A percentile compares a stretch with the other conserved stretches of the same genome.
phyloP scores from a whole-genome alignment of 2,113 vertebrate species.

The Ondatra zibethicus region DNA sequence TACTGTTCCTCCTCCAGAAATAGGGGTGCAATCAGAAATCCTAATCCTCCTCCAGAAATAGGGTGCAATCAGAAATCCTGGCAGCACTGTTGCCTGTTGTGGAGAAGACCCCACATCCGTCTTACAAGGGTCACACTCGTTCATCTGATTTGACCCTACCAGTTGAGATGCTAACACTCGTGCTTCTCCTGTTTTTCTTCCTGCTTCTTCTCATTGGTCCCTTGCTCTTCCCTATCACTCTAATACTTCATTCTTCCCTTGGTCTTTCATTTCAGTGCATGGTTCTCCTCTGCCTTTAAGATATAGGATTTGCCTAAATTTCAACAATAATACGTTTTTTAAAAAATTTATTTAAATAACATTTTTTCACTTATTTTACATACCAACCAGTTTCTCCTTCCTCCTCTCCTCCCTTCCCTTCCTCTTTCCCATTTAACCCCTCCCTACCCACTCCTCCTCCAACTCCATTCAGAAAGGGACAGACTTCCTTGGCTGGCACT shows the following conservation, averaged over 20 bases:
- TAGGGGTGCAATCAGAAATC: not conserved
- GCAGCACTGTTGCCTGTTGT: not conserved
- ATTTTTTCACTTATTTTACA: no score
- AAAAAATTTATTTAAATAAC: no score
- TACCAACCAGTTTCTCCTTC: no score
- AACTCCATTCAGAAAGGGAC: no score
- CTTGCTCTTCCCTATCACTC: not conserved
- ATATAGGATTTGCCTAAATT: not conserved
- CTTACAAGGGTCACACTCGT: not conserved
- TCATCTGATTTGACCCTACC: not conserved
- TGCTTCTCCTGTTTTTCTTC: no score
- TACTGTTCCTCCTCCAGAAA: no score
- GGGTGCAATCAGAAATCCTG: not conserved
- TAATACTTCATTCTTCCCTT: not conserved
- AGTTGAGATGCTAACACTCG: rapidly evolving
- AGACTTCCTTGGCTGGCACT: no score
- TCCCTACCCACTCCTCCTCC: no score
- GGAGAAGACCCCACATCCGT: not conserved
- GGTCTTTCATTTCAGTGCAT: not conserved
- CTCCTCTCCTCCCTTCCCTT: no score
- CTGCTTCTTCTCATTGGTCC: not conserved
- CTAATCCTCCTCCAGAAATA: not conserved
- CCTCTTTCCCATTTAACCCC: no score
- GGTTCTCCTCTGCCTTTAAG: not conserved
- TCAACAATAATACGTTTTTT: not conserved